Base-by-base conservation (phyloP, 2,888 invertebrate species). In the Drosophila paucipuncta region DNA sequence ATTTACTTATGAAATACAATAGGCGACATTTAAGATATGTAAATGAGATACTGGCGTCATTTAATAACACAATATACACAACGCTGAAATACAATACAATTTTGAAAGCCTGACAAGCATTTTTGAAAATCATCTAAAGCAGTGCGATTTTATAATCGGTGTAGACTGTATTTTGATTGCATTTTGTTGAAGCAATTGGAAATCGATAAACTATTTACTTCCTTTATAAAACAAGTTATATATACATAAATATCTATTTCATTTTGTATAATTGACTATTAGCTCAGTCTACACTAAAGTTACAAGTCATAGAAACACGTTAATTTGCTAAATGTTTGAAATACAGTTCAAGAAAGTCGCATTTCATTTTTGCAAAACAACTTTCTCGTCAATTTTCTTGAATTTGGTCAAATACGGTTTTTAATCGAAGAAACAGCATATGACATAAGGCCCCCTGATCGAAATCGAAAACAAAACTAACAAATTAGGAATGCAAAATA, bases 361-460 rank as follows among this genome's bases (percentile, higher is more conserved):
- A 30, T 6, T 33, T 35, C 0, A 53, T 28, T 53, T 52, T 49
- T 3, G 47, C 16, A 6, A 16, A 37, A 22, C 35, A 67, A 37
- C 18, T 65, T 18, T 30, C 35, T 22, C 16, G 13, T 2, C 0
- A 1, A 22, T 22, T 47, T 22, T 22, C 16, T 22, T 1, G 1
- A 5, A 57, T 52, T 71, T 52, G 41, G 68, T 35, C 54, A 37
- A 71, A 68, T 31, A 31, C 50, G 54, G 37, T 60, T 47, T 66
- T 18, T 33, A 50, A 58, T 30, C 22, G 49, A 39, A 3, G n/a
- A 28, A 1, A 33, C 18, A 25, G n/a, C 49, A 49, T 22, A 39
- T 55, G 52, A 41, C n/a, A 30, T n/a, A n/a, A 31, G 4, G 4
- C 16, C 10, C 13, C 2, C 18, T 49, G 37, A 50, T 22, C 22